Evolutionary conservation across 1,140 invertebrate species (phyloP).

Genomic region (Plutomurus gul): DNA sequence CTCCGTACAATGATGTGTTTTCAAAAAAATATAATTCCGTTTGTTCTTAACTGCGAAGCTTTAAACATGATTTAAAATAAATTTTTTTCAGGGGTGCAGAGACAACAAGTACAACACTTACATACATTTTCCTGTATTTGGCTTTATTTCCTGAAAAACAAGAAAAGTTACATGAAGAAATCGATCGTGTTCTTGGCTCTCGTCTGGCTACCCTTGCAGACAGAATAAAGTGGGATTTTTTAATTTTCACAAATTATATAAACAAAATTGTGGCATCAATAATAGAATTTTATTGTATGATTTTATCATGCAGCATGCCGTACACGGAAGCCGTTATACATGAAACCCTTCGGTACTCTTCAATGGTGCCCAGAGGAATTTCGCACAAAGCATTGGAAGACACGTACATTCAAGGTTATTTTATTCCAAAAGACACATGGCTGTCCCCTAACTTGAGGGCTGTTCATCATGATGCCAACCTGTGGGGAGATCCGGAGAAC

Average conservation of each 20-base stretch:
- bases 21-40: too few relatives aligned
- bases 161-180: constrained; percentile 24
- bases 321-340: constrained; percentile 76
- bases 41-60: too few relatives aligned
- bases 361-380: constrained; percentile 75
- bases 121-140: constrained; percentile 22
- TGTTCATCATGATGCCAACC: constrained; percentile 57
- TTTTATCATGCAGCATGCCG: constrained; percentile 66
- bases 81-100: constrained; percentile 54
- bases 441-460: constrained; percentile 58
- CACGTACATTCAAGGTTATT: constrained; percentile 70
- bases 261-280: neutral
- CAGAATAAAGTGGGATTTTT: neutral
- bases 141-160: constrained; percentile 5
- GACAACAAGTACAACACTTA: constrained; percentile 59
- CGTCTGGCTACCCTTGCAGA: neutral
- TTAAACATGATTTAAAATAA: neutral
- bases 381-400: constrained; percentile 75
- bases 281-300: constrained; percentile 54
- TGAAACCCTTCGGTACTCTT: constrained; percentile 76
- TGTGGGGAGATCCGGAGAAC: constrained; percentile 58
- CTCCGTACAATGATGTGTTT: neutral
- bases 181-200: constrained; percentile 22
- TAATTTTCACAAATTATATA: too few relatives aligned
- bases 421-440: constrained; percentile 56